Evolutionary conservation across 2,888 invertebrate genomes (phyloP), one percentile per base, ranked within the genome.

Genomic region (Tineola bisselliella): DNA sequence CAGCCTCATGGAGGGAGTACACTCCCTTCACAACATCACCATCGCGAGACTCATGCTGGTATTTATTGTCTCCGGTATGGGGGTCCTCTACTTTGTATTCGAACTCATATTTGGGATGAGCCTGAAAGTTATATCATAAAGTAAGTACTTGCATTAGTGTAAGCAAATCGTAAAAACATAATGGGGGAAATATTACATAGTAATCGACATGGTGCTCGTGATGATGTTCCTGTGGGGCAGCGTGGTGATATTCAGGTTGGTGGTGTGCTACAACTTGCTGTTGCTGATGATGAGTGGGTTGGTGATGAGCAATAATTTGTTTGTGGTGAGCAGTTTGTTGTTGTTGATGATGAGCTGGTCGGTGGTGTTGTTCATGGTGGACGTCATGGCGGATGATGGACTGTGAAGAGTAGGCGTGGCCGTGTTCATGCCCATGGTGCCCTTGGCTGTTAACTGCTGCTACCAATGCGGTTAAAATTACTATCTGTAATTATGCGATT

Each of bases 21-120:
- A 88, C 88, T 48, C 91, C 91, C 70, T 88, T 83, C 62, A 88
- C 88, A 13, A 76, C 79, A 67, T 90, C 88, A 13, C 90, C 91
- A 70, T 88, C 87, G 58, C 84, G 80, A 38, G 76, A 69, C 72
- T 89, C 89, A 61, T 83, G 77, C 68, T 89, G 89, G 67, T 76
- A 84, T 73, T 89, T 89, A 67, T 82, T 80, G 75, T 89, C 89
- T 1, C 88, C 89, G 62, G 89, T 89, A 66, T 89, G 88, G 0
- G 79, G 81, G 66, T 89, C 89, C 62, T 83, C 75, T 33, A 87
- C 84, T 59, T 83, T 81, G 72, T 89, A 88, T 66, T 86, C 79
- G 70, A 83, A 88, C 70, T 81, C 81, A 73, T 89, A 88, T 74
- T 87, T 86, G 44, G 88, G 88, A 67, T 88, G 83, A 12, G 86